Conservation (phyloP, 37 sponge, comb jelly and placozoan genomes). For the Eunapius fragilis region DNA sequence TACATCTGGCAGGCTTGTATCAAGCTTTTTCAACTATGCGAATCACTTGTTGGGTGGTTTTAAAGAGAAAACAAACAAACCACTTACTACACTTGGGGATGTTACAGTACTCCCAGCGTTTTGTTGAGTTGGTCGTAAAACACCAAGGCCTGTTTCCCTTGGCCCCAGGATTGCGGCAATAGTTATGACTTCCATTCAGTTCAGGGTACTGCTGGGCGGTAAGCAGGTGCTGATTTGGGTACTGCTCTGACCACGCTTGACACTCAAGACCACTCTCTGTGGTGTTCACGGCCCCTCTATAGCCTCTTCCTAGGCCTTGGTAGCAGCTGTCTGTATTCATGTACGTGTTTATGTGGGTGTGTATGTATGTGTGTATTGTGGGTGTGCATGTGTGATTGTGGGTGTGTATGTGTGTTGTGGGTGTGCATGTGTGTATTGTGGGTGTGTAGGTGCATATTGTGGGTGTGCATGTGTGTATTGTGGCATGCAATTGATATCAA, state of each 20-base stretch:
- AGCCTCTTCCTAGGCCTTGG: conserved; percentile 74
- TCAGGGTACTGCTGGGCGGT: conserved; percentile 50
- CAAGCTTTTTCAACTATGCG: too few relatives aligned
- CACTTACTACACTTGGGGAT: not conserved
- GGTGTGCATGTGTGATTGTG: not conserved
- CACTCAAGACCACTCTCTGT: conserved; percentile 50
- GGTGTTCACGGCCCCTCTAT: conserved; percentile 53
- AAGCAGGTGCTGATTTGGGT: conserved; percentile 71
- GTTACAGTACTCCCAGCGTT: not conserved
- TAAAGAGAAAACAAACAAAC: too few relatives aligned
- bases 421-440: conserved; percentile 7
- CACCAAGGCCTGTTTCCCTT: conserved; percentile 45
- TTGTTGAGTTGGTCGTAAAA: conserved; percentile 33
- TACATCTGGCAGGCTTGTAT: too few relatives aligned
- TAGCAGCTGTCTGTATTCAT: conserved; percentile 32
- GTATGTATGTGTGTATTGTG: conserved; percentile 7
- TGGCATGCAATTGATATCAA: too few relatives aligned
- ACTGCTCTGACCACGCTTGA: conserved; percentile 50
- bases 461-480: conserved; percentile 3
- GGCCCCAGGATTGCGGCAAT: conserved; percentile 36
- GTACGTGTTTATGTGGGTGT: not conserved
- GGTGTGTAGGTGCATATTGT: not conserved
- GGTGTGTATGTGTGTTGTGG: conserved; percentile 5
- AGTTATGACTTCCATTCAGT: conserved; percentile 59
- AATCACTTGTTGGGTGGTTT: not conserved